phyloP scores from a whole-genome alignment of 2,113 vertebrate genomes.

The Pseudopodoces humilis region DNA sequence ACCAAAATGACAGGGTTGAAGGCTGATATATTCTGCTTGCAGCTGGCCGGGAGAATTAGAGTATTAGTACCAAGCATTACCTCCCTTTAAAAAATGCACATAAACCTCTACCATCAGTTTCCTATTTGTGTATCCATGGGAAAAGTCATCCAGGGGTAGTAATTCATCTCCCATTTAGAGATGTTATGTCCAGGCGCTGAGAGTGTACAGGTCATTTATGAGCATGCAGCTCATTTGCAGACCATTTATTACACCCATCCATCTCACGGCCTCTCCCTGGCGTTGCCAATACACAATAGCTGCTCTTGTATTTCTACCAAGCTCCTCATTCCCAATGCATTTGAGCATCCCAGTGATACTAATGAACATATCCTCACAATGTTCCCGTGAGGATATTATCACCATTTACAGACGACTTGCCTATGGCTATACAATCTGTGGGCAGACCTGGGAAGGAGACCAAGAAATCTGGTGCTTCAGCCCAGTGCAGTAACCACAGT shows the following conservation, averaged over 20 bases:
- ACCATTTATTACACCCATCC: not conserved
- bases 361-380: slow-evolving; percentile 7
- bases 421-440: slow-evolving; percentile 27
- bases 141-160: not conserved
- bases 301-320: not conserved
- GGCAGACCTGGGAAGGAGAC: slow-evolving; percentile 43
- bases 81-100: not conserved
- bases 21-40: not conserved
- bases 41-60: not conserved
- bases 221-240: not conserved
- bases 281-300: not conserved
- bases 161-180: not conserved
- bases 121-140: not conserved
- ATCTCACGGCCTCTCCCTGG: not conserved
- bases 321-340: not conserved
- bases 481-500: not conserved
- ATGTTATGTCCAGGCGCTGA: not conserved
- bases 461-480: slow-evolving; percentile 32
- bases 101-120: not conserved
- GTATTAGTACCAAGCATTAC: not conserved
- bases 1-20: not conserved
- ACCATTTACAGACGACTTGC: slow-evolving; percentile 8
- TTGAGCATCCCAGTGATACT: not conserved
- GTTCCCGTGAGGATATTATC: not conserved
- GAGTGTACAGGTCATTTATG: not conserved